These are phyloP conservation scores for Leucopsar rothschildi DNA, from an alignment of 2,113 vertebrate genomes.

Conservation along the genomic window DNA sequence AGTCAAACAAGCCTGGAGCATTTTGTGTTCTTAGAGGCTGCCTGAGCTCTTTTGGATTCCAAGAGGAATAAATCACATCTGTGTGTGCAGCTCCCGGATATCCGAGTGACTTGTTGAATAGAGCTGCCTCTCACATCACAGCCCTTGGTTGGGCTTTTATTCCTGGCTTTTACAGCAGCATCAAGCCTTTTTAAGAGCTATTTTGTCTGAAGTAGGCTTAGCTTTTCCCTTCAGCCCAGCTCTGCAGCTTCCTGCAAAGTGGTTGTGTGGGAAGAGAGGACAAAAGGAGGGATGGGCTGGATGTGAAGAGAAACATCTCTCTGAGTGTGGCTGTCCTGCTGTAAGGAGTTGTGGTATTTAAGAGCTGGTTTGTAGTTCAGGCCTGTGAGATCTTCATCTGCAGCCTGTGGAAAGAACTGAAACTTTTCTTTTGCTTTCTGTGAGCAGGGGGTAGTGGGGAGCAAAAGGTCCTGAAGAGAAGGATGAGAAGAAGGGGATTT, in stretches of 20 bases:
- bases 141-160: neutral
- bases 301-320: neutral
- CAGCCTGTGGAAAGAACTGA: neutral
- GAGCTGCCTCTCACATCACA: neutral
- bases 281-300: neutral
- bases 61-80: neutral
- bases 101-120: neutral
- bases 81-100: neutral
- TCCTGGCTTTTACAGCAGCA: neutral
- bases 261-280: neutral
- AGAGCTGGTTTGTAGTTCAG: neutral
- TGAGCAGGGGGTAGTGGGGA: neutral
- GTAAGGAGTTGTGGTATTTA: neutral
- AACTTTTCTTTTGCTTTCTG: neutral
- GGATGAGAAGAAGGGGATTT: neutral
- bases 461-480: neutral
- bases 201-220: neutral
- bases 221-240: neutral
- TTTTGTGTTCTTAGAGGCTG: neutral
- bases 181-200: neutral
- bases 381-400: neutral
- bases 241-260: neutral
- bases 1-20: neutral
- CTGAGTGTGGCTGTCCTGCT: neutral
- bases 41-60: neutral